phyloP scores from a whole-genome alignment of 1,140 invertebrate species.

The Dreissena rostriformis region DNA sequence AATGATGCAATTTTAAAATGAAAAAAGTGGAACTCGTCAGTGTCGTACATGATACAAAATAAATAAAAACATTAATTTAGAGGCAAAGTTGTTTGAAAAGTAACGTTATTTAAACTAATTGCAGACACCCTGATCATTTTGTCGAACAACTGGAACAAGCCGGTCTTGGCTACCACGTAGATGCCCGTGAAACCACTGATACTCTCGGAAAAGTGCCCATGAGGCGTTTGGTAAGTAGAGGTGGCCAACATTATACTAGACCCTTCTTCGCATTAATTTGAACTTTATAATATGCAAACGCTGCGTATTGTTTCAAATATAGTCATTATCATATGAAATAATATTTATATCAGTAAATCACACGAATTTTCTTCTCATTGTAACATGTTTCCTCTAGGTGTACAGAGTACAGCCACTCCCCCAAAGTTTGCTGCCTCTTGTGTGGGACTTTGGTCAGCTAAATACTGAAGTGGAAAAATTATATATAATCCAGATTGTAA shows the following conservation, averaged over 20 bases:
- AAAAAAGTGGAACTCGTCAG: conserved; percentile 40
- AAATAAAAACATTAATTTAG: too few species aligned
- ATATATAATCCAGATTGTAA: conserved; percentile 75
- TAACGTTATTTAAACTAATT: conserved; percentile 16
- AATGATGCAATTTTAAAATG: conserved; percentile 33
- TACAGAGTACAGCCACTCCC: conserved; percentile 76
- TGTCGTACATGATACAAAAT: conserved; percentile 58
- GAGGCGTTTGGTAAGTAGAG: conserved; percentile 71
- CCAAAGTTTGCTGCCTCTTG: conserved; percentile 74
- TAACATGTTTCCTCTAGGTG: conserved; percentile 39
- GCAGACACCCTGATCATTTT: conserved; percentile 73
- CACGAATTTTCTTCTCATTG: too few species aligned
- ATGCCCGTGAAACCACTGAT: conserved; percentile 70
- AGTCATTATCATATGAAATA: too few species aligned
- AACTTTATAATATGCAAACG: too few species aligned
- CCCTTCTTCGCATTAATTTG: too few species aligned
- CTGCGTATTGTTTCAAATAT: too few species aligned
- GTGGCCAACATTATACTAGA: too few species aligned
- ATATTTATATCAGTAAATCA: too few species aligned
- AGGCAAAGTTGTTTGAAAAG: background rate
- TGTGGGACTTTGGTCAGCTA: conserved; percentile 78
- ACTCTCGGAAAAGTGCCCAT: conserved; percentile 73
- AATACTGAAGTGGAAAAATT: conserved; percentile 67
- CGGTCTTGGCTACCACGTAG: conserved; percentile 76
- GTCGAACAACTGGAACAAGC: conserved; percentile 74